A percentile compares a stretch with the other conserved stretches of the same genome.
Evolutionary conservation across 2,888 invertebrate species (phyloP).

Genomic region (Laothoe populi): DNA sequence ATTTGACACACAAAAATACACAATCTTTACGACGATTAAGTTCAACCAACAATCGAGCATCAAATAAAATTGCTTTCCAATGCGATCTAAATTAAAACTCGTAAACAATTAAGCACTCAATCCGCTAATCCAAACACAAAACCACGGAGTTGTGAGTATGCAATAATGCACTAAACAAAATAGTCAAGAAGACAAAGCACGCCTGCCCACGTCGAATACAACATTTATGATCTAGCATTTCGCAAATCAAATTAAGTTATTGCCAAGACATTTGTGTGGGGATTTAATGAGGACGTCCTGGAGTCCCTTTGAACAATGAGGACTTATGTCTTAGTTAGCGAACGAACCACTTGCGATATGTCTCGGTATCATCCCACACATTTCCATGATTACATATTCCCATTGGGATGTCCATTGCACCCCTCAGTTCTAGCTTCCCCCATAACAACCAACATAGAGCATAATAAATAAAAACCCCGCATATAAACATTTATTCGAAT

Average conservation of each 20-base stretch:
- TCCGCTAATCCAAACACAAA: slow-evolving; percentile 11
- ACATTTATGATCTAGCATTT: slow-evolving; percentile 26
- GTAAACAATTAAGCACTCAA: slow-evolving; percentile 1
- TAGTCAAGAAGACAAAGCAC: not conserved
- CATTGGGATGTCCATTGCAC: not conserved
- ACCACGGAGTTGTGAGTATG: slow-evolving; percentile 2
- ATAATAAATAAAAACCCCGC: not conserved
- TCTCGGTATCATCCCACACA: not conserved
- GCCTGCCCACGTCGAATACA: slow-evolving; percentile 20
- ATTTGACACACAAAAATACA: too few species aligned
- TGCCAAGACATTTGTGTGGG: slow-evolving; percentile 2
- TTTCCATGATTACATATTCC: not conserved
- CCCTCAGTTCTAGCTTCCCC: not conserved
- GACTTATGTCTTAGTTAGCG: not conserved
- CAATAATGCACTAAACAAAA: slow-evolving; percentile 18
- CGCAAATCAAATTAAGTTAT: slow-evolving; percentile 24
- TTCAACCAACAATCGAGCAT: not conserved
- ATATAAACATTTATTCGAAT: not conserved
- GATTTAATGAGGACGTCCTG: slow-evolving; percentile 52
- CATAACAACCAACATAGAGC: not conserved
- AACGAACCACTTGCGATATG: not conserved
- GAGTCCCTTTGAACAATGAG: slow-evolving; percentile 25
- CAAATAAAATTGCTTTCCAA: not conserved
- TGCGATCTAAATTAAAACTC: not conserved
- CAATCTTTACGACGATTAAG: too few species aligned